These are phyloP conservation scores for Sycophila sp. DNA, from an alignment of 1,140 invertebrate species.

Conservation along the genomic window DNA sequence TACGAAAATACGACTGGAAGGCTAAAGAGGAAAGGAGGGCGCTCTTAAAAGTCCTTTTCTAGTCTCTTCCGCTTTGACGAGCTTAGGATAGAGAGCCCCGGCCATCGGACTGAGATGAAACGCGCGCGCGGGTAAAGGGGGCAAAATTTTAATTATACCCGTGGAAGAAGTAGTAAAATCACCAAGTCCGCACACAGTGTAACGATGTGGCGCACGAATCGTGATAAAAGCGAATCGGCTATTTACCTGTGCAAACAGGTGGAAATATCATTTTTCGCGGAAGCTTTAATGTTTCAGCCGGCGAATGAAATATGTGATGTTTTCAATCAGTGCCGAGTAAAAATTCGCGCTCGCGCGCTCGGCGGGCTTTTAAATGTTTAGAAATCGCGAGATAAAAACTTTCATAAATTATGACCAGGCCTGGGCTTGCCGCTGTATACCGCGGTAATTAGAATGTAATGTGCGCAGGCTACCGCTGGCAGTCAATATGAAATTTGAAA, in stretches of 20 bases:
- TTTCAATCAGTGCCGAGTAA: conserved; percentile 8
- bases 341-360: neutral
- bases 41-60: conserved; percentile 28
- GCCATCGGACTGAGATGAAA: neutral
- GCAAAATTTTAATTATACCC: conserved; percentile 10
- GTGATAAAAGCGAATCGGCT: neutral
- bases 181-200: neutral
- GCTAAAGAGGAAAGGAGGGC: conserved; percentile 35
- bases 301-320: neutral
- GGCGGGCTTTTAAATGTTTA: conserved; percentile 22
- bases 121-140: neutral
- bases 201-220: neutral
- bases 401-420: conserved; percentile 39
- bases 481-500: conserved; percentile 11
- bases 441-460: conserved; percentile 29
- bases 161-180: neutral
- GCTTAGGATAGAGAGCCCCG: too few relatives aligned
- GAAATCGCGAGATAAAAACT: conserved; percentile 21
- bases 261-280: conserved; percentile 38
- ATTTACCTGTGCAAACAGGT: conserved; percentile 20
- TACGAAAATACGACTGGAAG: conserved; percentile 31
- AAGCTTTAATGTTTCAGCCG: conserved; percentile 14
- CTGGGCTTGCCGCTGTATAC: conserved; percentile 38
- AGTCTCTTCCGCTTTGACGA: too few relatives aligned
- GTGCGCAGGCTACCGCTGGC: neutral